phyloP scores from a whole-genome alignment of 2,113 vertebrate genomes.

The Notarius quadriscutis region DNA sequence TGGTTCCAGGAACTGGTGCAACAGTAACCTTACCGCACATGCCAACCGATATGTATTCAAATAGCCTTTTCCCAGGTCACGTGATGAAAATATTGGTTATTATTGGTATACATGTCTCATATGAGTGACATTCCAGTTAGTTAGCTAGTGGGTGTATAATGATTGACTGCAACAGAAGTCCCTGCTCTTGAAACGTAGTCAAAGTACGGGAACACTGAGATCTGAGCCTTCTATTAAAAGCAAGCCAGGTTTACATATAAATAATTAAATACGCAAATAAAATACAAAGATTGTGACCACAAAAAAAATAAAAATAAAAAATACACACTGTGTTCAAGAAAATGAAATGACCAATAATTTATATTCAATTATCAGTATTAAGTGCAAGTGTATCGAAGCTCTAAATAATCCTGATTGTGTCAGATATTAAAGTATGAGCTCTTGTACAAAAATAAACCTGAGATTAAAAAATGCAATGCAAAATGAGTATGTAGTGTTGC shows the following conservation, averaged over 20 bases:
- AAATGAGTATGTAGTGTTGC: constrained; percentile 21
- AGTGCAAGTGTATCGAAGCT: not conserved
- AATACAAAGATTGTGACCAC: not conserved
- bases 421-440: not conserved
- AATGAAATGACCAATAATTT: not conserved
- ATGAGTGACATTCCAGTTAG: constrained; percentile 41
- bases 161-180: constrained; percentile 50
- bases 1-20: not conserved
- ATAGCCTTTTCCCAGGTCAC: constrained; percentile 18
- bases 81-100: constrained; percentile 47
- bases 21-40: constrained; percentile 14
- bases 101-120: constrained; percentile 41
- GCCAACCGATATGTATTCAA: constrained; percentile 1
- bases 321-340: not conserved
- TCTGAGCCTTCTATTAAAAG: not conserved
- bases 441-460: not conserved
- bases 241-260: constrained; percentile 3
- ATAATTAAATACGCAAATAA: not conserved
- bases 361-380: not conserved
- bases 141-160: constrained; percentile 37
- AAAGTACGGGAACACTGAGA: constrained; percentile 14
- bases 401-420: not conserved
- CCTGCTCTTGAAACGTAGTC: constrained; percentile 9
- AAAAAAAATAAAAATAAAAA: not conserved
- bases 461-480: not conserved